These are phyloP conservation scores for Zoanthus gigantus DNA, from an alignment of 92 coral and sea anemone genomes.

Conservation along the genomic window DNA sequence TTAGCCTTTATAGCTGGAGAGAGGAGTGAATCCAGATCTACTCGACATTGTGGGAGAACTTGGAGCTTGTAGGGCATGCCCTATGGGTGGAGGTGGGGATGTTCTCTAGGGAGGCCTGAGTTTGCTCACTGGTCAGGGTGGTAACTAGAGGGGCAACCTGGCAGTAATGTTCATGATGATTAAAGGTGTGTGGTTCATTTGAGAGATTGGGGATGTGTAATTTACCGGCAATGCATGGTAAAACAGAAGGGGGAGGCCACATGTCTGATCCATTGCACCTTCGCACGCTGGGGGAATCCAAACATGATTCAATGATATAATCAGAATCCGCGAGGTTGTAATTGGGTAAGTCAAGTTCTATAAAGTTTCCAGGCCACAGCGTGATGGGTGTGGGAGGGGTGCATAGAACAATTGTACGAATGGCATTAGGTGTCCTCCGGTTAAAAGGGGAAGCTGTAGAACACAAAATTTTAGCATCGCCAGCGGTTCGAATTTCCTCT, in stretches of 20 bases:
- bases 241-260: too few species aligned
- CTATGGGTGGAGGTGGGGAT: conserved; percentile 12
- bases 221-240: too few species aligned
- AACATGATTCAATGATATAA: too few species aligned
- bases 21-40: background rate
- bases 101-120: background rate
- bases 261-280: too few species aligned
- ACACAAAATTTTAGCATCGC: background rate
- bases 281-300: too few species aligned
- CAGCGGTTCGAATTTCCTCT: too few species aligned
- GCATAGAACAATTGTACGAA: background rate
- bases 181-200: conserved; percentile 8
- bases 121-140: background rate
- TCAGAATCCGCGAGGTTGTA: too few species aligned
- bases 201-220: conserved; percentile 1
- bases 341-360: too few species aligned
- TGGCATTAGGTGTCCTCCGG: background rate
- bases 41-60: conserved; percentile 6
- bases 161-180: background rate
- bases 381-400: too few species aligned
- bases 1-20: conserved; percentile 1
- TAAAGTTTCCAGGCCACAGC: too few species aligned
- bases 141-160: conserved; percentile 28
- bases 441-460: background rate
- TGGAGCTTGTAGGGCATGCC: background rate